Percentiles rank a stretch among this genome's conserved stretches.
phyloP scores from a whole-genome alignment of 2,113 vertebrate species.

The Hippocampus abdominalis region DNA sequence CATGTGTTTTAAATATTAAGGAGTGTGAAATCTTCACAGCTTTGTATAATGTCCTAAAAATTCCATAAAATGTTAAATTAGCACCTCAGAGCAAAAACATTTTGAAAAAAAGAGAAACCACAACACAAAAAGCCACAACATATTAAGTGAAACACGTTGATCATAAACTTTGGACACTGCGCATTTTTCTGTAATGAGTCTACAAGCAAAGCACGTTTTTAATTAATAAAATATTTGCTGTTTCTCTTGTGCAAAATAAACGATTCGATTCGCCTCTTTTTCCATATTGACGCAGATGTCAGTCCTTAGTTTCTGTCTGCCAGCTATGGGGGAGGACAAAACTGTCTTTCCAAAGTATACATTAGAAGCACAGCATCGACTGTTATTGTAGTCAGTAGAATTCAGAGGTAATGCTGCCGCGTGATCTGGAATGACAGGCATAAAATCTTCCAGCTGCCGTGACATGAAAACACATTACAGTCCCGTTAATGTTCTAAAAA shows the following conservation, averaged over 20 bases:
- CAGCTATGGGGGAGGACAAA: background rate
- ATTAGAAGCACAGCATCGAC: slow-evolving; percentile 49
- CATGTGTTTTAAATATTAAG: background rate
- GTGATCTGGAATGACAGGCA: slow-evolving; percentile 15
- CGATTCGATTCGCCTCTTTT: background rate
- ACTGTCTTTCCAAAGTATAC: slow-evolving; percentile 14
- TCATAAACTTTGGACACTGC: slow-evolving; percentile 9
- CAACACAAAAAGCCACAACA: slow-evolving; percentile 1
- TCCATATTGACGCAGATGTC: background rate
- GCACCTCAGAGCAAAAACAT: slow-evolving; percentile 8
- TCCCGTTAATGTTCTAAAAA: slow-evolving; percentile 22
- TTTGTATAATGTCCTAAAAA: slow-evolving; percentile 4
- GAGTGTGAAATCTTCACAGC: background rate
- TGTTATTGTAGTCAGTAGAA: slow-evolving; percentile 18
- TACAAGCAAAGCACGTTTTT: slow-evolving; percentile 10
- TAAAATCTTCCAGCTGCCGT: slow-evolving; percentile 1
- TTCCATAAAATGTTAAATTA: slow-evolving; percentile 8
- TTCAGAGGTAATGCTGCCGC: slow-evolving; percentile 12
- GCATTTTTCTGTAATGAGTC: slow-evolving; percentile 33
- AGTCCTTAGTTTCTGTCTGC: background rate
- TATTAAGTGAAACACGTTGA: slow-evolving; percentile 10
- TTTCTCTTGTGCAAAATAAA: slow-evolving; percentile 36
- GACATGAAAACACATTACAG: slow-evolving; percentile 19
- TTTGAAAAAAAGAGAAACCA: slow-evolving; percentile 8
- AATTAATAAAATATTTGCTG: slow-evolving; percentile 16